Percentiles rank a stretch among this genome's conserved stretches.
Evolutionary conservation across 2,113 vertebrate genomes (phyloP).

Genomic region (Jacana jacana): DNA sequence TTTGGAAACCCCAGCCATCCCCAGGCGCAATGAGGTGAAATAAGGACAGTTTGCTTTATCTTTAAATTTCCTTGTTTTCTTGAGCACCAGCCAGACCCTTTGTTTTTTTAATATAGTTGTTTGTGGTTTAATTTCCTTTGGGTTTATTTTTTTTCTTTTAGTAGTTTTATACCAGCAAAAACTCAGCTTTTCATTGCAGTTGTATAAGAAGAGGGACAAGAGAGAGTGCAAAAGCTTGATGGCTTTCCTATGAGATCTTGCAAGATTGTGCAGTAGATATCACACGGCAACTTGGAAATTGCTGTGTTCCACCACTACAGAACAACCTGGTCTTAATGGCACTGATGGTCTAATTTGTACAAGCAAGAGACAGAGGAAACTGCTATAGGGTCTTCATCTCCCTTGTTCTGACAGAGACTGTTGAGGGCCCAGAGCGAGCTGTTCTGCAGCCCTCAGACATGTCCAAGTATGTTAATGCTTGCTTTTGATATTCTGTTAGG

Average conservation of each 20-base stretch:
- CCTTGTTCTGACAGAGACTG: not conserved
- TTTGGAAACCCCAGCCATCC: conserved; percentile 27
- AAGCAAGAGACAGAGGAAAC: not conserved
- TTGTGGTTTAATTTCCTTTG: conserved; percentile 70
- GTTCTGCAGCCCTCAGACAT: not conserved
- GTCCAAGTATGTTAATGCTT: not conserved
- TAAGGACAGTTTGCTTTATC: conserved; percentile 66
- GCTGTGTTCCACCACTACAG: not conserved
- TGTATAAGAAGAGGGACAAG: not conserved
- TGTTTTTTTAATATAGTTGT: conserved; percentile 67
- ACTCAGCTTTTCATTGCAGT: conserved; percentile 14
- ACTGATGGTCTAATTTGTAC: not conserved
- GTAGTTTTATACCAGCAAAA: not conserved
- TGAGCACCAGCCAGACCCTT: conserved; percentile 57
- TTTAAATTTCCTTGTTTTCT: conserved; percentile 70
- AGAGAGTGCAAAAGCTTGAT: not conserved
- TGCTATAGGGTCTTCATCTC: not conserved
- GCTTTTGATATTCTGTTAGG: not conserved
- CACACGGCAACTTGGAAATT: not conserved
- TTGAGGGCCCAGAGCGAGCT: not conserved
- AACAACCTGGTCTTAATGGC: not conserved
- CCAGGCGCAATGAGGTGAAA: conserved; percentile 23
- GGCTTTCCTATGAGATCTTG: not conserved
- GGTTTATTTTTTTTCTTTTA: not conserved
- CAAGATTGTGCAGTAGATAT: not conserved